A percentile compares a stretch with the other conserved stretches of the same genome.
These are phyloP conservation scores for Euleptes europaea DNA, from an alignment of 2,113 vertebrate species.

Conservation along the genomic window DNA sequence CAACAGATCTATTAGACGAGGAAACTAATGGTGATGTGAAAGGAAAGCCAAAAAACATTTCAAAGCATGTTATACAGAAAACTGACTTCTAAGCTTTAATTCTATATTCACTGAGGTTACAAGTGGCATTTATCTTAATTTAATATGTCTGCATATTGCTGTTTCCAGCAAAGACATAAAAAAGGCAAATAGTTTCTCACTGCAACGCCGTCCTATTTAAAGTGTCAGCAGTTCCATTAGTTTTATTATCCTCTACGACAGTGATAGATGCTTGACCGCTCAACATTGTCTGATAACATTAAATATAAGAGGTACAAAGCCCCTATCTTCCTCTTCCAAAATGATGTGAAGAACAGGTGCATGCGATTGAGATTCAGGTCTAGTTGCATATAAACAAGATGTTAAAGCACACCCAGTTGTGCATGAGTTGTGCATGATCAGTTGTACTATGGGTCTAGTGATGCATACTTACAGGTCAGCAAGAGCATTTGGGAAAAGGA, in stretches of 20 bases:
- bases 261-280: fast-evolving
- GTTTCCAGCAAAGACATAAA: background rate
- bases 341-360: background rate
- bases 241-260: fast-evolving
- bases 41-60: background rate
- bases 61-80: fast-evolving
- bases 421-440: background rate
- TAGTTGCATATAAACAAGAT: background rate
- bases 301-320: background rate
- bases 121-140: background rate
- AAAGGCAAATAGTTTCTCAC: background rate
- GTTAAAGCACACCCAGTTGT: background rate
- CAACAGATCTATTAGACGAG: background rate
- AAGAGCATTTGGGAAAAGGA: too few relatives aligned
- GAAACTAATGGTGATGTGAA: background rate
- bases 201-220: background rate
- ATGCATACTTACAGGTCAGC: too few relatives aligned
- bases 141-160: background rate
- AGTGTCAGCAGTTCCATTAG: background rate
- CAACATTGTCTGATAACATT: background rate
- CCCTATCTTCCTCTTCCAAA: background rate
- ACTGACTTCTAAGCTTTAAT: background rate
- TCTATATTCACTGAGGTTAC: background rate
- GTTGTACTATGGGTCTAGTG: background rate
- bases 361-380: background rate